Percentiles rank a stretch among this genome's conserved stretches.
Conservation (phyloP, 1,140 invertebrate genomes). For the Adelges cooleyi region DNA sequence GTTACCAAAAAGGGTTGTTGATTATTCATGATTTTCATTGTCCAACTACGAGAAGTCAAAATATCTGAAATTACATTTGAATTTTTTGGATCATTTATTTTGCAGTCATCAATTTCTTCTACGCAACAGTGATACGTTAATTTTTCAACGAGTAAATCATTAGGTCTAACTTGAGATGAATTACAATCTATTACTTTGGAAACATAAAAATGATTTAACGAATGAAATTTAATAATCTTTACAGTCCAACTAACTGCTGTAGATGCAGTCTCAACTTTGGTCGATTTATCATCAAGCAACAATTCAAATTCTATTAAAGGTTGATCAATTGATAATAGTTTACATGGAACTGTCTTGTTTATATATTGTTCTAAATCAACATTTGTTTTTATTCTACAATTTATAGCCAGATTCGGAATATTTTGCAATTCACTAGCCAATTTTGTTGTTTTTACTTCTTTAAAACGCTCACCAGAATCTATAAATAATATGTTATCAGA, state of each 20-base stretch:
- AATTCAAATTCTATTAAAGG: background rate
- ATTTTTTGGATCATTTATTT: background rate
- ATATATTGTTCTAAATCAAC: background rate
- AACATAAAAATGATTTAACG: conserved; percentile 4
- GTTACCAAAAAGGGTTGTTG: background rate
- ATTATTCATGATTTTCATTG: background rate
- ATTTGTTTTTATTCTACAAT: background rate
- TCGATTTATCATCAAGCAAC: background rate
- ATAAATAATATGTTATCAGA: conserved; percentile 1
- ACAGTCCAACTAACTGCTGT: background rate
- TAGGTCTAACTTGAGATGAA: background rate
- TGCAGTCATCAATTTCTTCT: background rate
- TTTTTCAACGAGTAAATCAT: background rate
- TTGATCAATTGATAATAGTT: background rate
- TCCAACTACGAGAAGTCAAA: background rate
- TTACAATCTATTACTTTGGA: background rate
- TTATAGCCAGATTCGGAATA: conserved; percentile 3
- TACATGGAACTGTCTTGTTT: conserved; percentile 1
- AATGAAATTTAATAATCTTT: background rate
- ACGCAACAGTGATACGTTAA: background rate
- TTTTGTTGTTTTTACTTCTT: background rate
- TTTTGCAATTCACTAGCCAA: conserved; percentile 8
- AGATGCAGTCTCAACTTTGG: background rate
- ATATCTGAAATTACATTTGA: background rate
- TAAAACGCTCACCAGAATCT: conserved; percentile 7